Evolutionary conservation across 1,140 invertebrate genomes (phyloP).

Genomic region (Trinorchestia longiramus): DNA sequence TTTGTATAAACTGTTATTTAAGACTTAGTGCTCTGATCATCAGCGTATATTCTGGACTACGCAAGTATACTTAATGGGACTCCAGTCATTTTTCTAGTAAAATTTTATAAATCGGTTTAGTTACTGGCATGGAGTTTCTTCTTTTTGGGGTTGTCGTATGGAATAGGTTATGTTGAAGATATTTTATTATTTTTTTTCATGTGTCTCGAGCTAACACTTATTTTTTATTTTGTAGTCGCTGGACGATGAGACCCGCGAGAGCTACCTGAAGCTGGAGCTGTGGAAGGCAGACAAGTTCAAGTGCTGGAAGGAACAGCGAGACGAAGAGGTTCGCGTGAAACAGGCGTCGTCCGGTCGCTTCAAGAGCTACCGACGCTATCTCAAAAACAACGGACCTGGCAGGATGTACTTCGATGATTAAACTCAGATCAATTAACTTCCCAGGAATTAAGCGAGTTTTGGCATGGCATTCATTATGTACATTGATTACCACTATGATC

Average conservation of each 20-base stretch:
- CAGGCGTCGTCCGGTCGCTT: conserved; percentile 82
- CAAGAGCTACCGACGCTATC: conserved; percentile 83
- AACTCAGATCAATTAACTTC: background rate
- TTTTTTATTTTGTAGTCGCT: conserved; percentile 73
- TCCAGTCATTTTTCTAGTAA: too few relatives aligned
- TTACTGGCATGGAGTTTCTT: too few relatives aligned
- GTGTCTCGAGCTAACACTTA: background rate
- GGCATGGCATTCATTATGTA: background rate
- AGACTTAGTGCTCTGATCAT: too few relatives aligned
- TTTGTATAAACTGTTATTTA: too few relatives aligned
- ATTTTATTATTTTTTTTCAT: background rate
- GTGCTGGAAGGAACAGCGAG: conserved; percentile 83
- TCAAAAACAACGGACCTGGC: conserved; percentile 83
- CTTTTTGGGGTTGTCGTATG: too few relatives aligned
- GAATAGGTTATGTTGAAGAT: too few relatives aligned
- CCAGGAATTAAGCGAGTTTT: background rate
- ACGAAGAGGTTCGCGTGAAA: conserved; percentile 85
- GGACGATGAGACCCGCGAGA: conserved; percentile 80
- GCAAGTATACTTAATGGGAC: too few relatives aligned
- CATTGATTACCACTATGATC: background rate
- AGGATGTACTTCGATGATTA: conserved; percentile 85
- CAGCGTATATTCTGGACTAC: too few relatives aligned
- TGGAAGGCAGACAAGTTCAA: conserved; percentile 86
- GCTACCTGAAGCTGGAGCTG: conserved; percentile 81
- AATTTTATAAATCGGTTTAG: too few relatives aligned